phyloP scores from a whole-genome alignment of 2,113 vertebrate species.

The Scartelaos histophorus region DNA sequence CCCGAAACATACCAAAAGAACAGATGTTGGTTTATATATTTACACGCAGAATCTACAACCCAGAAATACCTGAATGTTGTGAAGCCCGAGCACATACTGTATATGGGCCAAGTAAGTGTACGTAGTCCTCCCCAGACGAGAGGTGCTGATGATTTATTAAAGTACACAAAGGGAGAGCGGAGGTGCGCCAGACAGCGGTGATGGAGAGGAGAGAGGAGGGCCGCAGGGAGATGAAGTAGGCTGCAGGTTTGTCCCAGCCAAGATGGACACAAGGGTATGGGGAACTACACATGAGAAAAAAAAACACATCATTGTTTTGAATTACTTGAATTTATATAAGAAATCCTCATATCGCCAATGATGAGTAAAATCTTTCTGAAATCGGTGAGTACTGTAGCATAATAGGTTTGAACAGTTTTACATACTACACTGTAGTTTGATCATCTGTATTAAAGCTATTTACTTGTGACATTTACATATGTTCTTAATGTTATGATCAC shows the following conservation, averaged over 20 bases:
- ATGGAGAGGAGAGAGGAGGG: conserved; percentile 14
- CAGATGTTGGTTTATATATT: conserved; percentile 3
- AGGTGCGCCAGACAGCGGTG: conserved; percentile 10
- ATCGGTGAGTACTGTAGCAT: background rate
- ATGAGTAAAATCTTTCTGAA: background rate
- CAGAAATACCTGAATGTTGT: conserved; percentile 10
- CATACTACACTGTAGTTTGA: background rate
- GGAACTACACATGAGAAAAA: background rate
- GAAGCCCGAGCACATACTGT: conserved; percentile 1
- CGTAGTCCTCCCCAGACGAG: conserved; percentile 35
- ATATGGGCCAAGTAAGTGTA: conserved; percentile 24
- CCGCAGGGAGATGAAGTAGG: background rate
- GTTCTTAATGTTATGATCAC: background rate
- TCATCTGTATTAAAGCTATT: background rate
- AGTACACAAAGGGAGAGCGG: conserved; percentile 27
- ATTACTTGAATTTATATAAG: background rate
- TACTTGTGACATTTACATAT: background rate
- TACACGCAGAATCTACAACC: conserved; percentile 11
- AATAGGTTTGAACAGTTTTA: background rate
- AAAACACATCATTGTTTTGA: background rate
- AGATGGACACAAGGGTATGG: conserved; percentile 1
- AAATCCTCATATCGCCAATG: background rate
- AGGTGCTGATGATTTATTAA: conserved; percentile 60
- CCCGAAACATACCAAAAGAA: background rate
- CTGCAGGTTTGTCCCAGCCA: conserved; percentile 11